Evolutionary conservation across 2,113 vertebrate genomes (phyloP), one percentile per base, ranked within the genome.

Genomic region (Tragelaphus scriptus): DNA sequence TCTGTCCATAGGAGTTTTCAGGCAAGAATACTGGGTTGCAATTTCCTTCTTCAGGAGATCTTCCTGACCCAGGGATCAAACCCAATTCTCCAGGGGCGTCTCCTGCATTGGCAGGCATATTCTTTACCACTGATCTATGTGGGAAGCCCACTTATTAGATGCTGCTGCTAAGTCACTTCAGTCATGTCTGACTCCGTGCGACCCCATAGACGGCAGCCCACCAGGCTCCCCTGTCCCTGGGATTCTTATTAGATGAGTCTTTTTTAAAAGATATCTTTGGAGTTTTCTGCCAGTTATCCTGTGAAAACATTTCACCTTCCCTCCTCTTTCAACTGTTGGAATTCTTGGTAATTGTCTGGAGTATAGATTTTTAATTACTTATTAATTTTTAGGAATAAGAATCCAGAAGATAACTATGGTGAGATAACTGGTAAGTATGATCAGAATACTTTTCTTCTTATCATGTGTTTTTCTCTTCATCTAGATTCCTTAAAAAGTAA

Each of bases 351-450:
- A 96, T 84, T 96, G 12, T 96, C 90, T 82, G 32, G 16, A 13
- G 15, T 87, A 84, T 21, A 88, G 77, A 92, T 94, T 85, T 82
- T 55, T 36, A 92, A 95, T 58, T 90, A 94, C 51, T 92, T 91
- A 94, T 87, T 91, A 80, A 94, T 96, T 98, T 98, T 93, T 91
- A 99, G 99, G 93, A 96, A 85, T 95, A 98, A 98, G 95, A 98
- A 97, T 30, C 85, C 85, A n/a, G 98, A 94, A 77, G 88, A 85
- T 95, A 97, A 97, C 94, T 26, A 77, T 0, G 98, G 96, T 92
- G 98, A 98, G 71, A 99, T 99, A 97, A 98, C 98, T 91, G 99
- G 99, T 99, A 94, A 99, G 99, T 98, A 81, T 97, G 59, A 90
- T 19, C 36, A 98, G 44, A 53, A 65, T 88, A 55, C 81, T 84